Conservation (phyloP, 2,113 vertebrate species). For the Danionella cerebrum region DNA sequence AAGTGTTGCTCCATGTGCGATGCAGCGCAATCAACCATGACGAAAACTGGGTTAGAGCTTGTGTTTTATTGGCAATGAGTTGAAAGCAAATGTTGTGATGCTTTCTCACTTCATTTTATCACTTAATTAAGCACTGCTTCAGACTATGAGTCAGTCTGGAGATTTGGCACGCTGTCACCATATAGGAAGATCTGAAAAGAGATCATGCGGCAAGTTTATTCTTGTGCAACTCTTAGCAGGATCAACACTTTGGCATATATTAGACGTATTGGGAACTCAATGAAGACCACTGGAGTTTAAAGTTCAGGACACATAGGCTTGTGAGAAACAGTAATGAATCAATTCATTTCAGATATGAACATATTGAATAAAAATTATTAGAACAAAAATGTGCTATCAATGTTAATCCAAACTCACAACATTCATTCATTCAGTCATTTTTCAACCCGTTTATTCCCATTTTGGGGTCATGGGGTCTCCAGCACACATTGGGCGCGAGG, state of each 20-base stretch:
- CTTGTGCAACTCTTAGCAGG: conserved; percentile 13
- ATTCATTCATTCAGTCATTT: no score
- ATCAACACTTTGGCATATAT: conserved; percentile 18
- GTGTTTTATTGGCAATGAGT: background rate
- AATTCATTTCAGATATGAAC: no score
- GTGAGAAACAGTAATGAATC: no score
- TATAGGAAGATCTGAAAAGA: conserved; percentile 15
- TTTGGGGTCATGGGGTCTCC: no score
- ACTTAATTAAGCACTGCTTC: conserved; percentile 18
- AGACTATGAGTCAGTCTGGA: conserved; percentile 20
- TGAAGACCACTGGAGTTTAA: background rate
- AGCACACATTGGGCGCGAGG: no score
- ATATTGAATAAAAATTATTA: no score
- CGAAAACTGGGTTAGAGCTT: background rate
- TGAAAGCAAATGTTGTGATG: background rate
- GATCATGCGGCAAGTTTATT: conserved; percentile 18
- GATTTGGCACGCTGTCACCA: background rate
- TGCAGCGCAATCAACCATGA: background rate
- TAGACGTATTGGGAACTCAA: background rate
- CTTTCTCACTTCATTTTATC: background rate
- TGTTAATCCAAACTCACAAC: no score
- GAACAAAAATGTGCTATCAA: no score
- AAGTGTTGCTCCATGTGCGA: background rate
- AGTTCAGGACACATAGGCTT: background rate
- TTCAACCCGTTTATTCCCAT: no score